phyloP scores from a whole-genome alignment of 2,797 vertebrate genomes.

The Acrossocheilus fasciatus region DNA sequence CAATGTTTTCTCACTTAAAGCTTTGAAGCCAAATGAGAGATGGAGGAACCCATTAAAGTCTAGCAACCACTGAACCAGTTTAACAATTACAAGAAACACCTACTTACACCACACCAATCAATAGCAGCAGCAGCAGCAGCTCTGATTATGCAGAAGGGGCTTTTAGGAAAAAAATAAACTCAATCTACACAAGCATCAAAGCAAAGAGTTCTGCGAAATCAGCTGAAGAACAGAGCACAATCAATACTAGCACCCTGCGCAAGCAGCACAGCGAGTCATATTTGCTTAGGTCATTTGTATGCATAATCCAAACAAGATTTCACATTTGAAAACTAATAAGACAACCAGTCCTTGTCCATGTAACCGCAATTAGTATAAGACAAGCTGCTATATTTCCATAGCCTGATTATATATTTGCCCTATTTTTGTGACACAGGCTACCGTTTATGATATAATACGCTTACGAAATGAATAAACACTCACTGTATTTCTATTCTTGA shows the following conservation, averaged over 20 bases:
- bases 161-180: constrained; percentile 11
- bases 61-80: constrained; percentile 37
- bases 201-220: neutral
- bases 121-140: constrained; percentile 7
- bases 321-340: constrained; percentile 31
- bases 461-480: neutral
- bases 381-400: neutral
- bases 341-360: neutral
- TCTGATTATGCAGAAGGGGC: constrained; percentile 7
- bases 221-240: constrained; percentile 19
- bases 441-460: neutral
- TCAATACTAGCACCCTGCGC: constrained; percentile 20
- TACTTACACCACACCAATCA: constrained; percentile 31
- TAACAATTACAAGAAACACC: constrained; percentile 42
- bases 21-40: constrained; percentile 35
- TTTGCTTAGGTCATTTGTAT: constrained; percentile 30
- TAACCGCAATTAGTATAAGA: neutral
- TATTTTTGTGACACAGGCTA: neutral
- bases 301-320: constrained; percentile 16
- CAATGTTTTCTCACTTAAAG: constrained; percentile 26
- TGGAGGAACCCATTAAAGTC: constrained; percentile 26
- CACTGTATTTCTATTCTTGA: neutral
- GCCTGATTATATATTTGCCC: constrained; percentile 1
- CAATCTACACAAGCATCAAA: constrained; percentile 34
- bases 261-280: neutral